phyloP scores from a whole-genome alignment of 92 coral and sea anemone genomes.

The Heliopora coerulea region DNA sequence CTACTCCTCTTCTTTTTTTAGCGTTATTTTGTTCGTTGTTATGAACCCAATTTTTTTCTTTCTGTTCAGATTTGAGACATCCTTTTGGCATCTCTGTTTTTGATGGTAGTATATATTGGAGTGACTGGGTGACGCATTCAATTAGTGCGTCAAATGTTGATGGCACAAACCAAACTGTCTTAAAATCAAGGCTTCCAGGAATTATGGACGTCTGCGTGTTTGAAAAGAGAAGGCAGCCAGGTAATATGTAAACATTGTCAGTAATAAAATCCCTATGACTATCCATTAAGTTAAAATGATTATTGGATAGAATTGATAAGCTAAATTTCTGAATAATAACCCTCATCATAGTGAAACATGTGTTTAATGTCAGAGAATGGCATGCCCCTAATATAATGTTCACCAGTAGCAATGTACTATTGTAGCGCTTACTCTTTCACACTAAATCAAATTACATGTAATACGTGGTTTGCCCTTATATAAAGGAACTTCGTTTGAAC shows the following conservation, averaged over 20 bases:
- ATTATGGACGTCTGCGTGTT: slow-evolving; percentile 64
- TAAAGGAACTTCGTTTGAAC: no score
- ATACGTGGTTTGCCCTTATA: no score
- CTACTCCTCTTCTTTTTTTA: not conserved
- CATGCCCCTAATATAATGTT: no score
- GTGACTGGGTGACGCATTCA: slow-evolving; percentile 66
- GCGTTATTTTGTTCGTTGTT: not conserved
- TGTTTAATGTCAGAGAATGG: no score
- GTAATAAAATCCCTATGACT: not conserved
- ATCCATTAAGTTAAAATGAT: not conserved
- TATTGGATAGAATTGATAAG: no score
- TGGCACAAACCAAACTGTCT: slow-evolving; percentile 6
- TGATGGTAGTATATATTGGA: slow-evolving; percentile 62
- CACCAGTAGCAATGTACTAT: no score
- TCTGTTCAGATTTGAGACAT: slow-evolving; percentile 27
- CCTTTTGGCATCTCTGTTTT: slow-evolving; percentile 64
- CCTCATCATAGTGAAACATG: no score
- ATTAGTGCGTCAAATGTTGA: slow-evolving; percentile 49
- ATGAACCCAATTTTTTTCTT: not conserved
- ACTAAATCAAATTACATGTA: no score
- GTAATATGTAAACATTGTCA: slow-evolving; percentile 36
- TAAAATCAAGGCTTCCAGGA: slow-evolving; percentile 41
- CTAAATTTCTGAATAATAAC: no score
- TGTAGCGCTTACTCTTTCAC: no score
- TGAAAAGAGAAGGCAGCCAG: slow-evolving; percentile 64